Evolutionary conservation across 2,888 invertebrate species (phyloP).

Genomic region (Eupeodes latifasciatus): DNA sequence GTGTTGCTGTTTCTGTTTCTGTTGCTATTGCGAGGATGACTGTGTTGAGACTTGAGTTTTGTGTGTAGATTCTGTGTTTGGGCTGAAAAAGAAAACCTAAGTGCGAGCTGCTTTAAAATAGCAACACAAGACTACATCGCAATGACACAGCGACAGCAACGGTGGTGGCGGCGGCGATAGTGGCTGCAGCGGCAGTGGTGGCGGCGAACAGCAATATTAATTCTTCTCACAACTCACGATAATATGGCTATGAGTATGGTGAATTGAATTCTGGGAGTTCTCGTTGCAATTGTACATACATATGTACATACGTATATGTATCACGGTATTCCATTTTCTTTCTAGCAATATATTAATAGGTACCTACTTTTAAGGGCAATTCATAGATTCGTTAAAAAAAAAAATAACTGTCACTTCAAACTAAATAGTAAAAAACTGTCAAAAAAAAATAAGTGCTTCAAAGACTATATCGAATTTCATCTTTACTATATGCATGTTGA

Average conservation of each 20-base stretch:
- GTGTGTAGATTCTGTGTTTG: slow-evolving; percentile 46
- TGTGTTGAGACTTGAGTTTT: slow-evolving; percentile 2
- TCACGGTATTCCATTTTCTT: slow-evolving; percentile 45
- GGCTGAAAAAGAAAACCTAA: slow-evolving; percentile 62
- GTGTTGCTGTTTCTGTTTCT: neutral
- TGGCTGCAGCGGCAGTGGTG: neutral
- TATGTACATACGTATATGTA: slow-evolving; percentile 29
- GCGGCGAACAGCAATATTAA: neutral
- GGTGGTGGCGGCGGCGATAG: neutral
- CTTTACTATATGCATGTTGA: no score
- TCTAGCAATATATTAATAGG: slow-evolving; percentile 1
- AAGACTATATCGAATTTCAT: no score
- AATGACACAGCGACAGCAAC: neutral
- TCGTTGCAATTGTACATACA: slow-evolving; percentile 27
- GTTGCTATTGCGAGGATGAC: no score
- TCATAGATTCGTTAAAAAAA: neutral
- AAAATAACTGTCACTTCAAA: neutral
- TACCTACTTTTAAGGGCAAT: neutral
- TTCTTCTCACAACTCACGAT: slow-evolving; percentile 53
- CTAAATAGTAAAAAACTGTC: no score
- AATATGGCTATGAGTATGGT: slow-evolving; percentile 55
- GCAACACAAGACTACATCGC: slow-evolving; percentile 20
- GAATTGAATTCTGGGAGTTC: slow-evolving; percentile 70
- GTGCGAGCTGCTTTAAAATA: slow-evolving; percentile 47
- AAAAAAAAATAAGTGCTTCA: no score